Base-by-base conservation (phyloP, 2,113 vertebrate genomes). In the Grammomys dolichurus region DNA sequence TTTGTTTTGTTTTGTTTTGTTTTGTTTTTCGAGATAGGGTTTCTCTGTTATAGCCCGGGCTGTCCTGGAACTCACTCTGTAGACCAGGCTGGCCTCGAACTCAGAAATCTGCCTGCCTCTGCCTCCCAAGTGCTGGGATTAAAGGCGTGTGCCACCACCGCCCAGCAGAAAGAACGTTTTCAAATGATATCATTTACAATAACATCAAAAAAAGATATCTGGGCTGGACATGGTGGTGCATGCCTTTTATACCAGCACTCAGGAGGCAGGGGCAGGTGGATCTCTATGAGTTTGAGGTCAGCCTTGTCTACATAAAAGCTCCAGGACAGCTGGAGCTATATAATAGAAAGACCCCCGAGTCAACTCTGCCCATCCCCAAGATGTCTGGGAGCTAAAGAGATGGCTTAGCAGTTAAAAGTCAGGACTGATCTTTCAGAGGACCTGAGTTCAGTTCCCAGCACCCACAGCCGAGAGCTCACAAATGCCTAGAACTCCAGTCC, bases 111-210 rank as follows among this genome's bases (percentile, higher is more conserved):
- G 40, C 40, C 40, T 40, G 40, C 40, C 40, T 40, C 40, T 40
- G 40, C 40, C 40, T 40, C 40, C 40, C 40, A 40, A 40, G 40
- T 40, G 40, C 40, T 40, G 40, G 40, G 40, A 40, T 40, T 40
- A 40, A 40, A 40, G 40, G 40, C 40, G 40, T 40, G 40, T 40
- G 40, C 40, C 40, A 40, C 40, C 40, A 40, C 40, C 40, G 40
- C 40, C 40, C 40, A 40, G 40, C 91, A 60, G 75, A 87, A 80
- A 46, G 48, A 93, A 92, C 65, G 56, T 80, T 92, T 87, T 58
- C 67, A 80, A 89, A 75, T 19, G 73, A 8, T 28, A 75, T 36
- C n/a, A 90, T 73, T 84, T 73, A 88, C 0, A 94, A 69, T 20
- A 91, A 65, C 65, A 94, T 80, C 36, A 60, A 89, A 90, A 78